Conservation (phyloP, 1,140 invertebrate species). For the Drosophila parvula region DNA sequence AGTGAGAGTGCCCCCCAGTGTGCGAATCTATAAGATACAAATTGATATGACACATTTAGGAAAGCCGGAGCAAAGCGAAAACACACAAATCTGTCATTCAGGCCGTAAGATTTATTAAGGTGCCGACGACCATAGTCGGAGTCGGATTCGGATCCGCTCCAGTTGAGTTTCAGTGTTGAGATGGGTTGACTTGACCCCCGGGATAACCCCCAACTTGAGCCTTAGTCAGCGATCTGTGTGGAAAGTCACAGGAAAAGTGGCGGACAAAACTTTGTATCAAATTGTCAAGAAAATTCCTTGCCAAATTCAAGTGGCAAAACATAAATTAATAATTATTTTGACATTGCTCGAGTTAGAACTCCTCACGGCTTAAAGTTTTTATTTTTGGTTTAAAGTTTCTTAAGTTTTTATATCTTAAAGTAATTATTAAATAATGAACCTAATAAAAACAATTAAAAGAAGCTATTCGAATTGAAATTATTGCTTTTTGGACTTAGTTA, state of each 20-base stretch:
- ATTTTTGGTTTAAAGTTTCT: too few relatives aligned
- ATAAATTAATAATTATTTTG: conserved; percentile 1
- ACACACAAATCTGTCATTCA: conserved; percentile 66
- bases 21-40: conserved; percentile 60
- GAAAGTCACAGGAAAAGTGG: neutral
- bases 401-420: too few relatives aligned
- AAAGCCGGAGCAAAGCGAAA: conserved; percentile 35
- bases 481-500: too few relatives aligned
- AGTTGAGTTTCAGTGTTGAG: conserved; percentile 31
- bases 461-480: too few relatives aligned
- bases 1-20: conserved; percentile 5
- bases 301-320: neutral
- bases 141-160: conserved; percentile 15
- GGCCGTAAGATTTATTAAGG: conserved; percentile 64
- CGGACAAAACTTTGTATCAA: neutral
- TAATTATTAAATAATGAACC: too few relatives aligned
- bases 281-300: neutral
- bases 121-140: conserved; percentile 41
- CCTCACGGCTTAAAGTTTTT: too few relatives aligned
- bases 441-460: too few relatives aligned
- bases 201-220: conserved; percentile 6
- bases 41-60: conserved; percentile 76
- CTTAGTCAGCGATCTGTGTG: conserved; percentile 43
- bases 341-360: too few relatives aligned
- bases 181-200: conserved; percentile 42